These are phyloP conservation scores for Melanargia galathea DNA, from an alignment of 2,888 invertebrate species.

Conservation along the genomic window DNA sequence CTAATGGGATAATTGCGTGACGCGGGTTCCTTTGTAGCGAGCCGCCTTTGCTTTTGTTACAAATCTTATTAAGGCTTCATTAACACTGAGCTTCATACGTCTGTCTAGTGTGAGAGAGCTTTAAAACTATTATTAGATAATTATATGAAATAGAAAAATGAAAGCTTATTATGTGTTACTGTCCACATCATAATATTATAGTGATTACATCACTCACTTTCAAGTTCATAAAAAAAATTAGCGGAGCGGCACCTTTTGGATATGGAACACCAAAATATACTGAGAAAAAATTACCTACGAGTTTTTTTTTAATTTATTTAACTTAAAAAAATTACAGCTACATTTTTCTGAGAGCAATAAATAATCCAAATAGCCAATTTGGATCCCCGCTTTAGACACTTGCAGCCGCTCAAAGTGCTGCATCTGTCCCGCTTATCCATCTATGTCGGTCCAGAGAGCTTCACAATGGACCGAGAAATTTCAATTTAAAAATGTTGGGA, in stretches of 20 bases:
- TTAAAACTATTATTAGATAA: constrained; percentile 16
- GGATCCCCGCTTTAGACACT: constrained; percentile 29
- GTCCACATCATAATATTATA: too few species aligned
- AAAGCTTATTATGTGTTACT: background rate
- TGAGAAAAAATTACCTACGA: background rate
- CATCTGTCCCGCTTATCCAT: constrained; percentile 37
- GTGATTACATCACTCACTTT: too few species aligned
- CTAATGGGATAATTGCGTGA: constrained; percentile 37
- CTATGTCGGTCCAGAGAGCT: constrained; percentile 33
- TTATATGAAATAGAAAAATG: background rate
- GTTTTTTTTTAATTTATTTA: constrained; percentile 23
- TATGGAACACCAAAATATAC: too few species aligned
- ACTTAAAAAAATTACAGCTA: constrained; percentile 24
- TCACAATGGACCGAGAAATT: constrained; percentile 33
- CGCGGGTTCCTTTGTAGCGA: constrained; percentile 26
- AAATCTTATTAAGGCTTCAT: constrained; percentile 34
- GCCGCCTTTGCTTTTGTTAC: constrained; percentile 28
- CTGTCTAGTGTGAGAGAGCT: constrained; percentile 8
- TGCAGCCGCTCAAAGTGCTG: constrained; percentile 33
- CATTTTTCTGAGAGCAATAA: constrained; percentile 29
- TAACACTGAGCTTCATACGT: constrained; percentile 14
- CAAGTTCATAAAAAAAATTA: too few species aligned
- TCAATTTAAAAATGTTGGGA: constrained; percentile 35
- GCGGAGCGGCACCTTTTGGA: too few species aligned
- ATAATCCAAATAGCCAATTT: constrained; percentile 40